Base-by-base conservation (phyloP, 2,888 invertebrate species). In the Achlya flavicornis region DNA sequence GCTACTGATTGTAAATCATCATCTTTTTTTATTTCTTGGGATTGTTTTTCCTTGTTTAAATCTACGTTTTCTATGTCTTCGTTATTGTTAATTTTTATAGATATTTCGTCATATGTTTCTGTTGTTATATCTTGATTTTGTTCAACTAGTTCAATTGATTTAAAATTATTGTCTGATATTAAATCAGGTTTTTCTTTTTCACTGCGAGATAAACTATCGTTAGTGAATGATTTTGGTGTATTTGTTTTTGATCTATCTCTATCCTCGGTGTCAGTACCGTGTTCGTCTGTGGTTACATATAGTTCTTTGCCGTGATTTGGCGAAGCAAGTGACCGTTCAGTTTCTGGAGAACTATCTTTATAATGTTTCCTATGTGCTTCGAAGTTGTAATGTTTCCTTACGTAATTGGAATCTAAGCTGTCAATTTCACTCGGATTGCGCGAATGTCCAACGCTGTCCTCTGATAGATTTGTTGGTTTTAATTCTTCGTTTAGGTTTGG, bases 331-430 rank as follows among this genome's bases (percentile, higher is more conserved):
- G 92, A 92, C 65, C 91, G 75, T 68, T 92, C 92, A 66, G 90
- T 89, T 71, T 94, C 93, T 41, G 93, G 92, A 62, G 94, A 93
- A 72, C 92, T 91, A 65, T 91, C 92, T 78, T 93, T 94, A 69
- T 89, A 92, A 74, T 81, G 85, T 77, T 90, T 89, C 68, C 86
- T 82, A 72, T 94, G 91, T 46, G 91, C 92, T 74, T 94, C 94
- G 75, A 94, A 94, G 66, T 93, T 92, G 64, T 94, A 94, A 77
- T 94, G 93, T 81, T 94, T 95, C 74, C 94, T 91, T 57, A 94
- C 94, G 86, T 94, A 95, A 77, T 94, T 94, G 2, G 94, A 94
- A 83, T 95, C 94, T 74, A 95, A 86, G 80, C 94, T 95, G 75
- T 95, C 95, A 66, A 94, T 93, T 85, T 94, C 94, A 76, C 94